phyloP scores from a whole-genome alignment of 1,140 invertebrate genomes.

The Musca vetustissima region DNA sequence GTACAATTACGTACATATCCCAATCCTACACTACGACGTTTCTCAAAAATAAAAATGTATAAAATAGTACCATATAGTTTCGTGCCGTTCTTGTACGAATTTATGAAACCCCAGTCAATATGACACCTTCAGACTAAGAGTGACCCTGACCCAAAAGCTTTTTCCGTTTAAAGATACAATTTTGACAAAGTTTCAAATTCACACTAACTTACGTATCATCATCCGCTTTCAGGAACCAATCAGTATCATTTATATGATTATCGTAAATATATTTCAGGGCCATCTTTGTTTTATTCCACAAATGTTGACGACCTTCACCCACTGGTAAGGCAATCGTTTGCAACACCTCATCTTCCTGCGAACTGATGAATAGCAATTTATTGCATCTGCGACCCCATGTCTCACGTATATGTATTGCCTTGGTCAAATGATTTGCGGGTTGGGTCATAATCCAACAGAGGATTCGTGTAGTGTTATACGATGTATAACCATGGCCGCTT shows the following conservation, averaged over 20 bases:
- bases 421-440: conserved; percentile 76
- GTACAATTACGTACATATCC: too few relatives aligned
- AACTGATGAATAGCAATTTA: conserved; percentile 78
- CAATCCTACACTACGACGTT: too few relatives aligned
- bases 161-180: too few relatives aligned
- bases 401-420: conserved; percentile 78
- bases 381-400: conserved; percentile 90
- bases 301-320: conserved; percentile 79
- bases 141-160: too few relatives aligned
- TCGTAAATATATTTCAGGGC: conserved; percentile 87
- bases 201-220: conserved; percentile 79
- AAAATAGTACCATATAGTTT: too few relatives aligned
- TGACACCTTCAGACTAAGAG: too few relatives aligned
- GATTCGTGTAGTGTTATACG: conserved; percentile 67
- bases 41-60: too few relatives aligned
- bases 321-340: conserved; percentile 73
- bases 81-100: too few relatives aligned
- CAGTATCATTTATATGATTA: conserved; percentile 76
- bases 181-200: too few relatives aligned
- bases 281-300: conserved; percentile 92
- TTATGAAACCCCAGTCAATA: too few relatives aligned
- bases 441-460: conserved; percentile 90
- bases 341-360: conserved; percentile 65
- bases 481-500: neutral
- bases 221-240: conserved; percentile 95